A percentile compares a stretch with the other conserved stretches of the same genome.
phyloP scores from a whole-genome alignment of 2,888 invertebrate species.

The Patella pellucida region DNA sequence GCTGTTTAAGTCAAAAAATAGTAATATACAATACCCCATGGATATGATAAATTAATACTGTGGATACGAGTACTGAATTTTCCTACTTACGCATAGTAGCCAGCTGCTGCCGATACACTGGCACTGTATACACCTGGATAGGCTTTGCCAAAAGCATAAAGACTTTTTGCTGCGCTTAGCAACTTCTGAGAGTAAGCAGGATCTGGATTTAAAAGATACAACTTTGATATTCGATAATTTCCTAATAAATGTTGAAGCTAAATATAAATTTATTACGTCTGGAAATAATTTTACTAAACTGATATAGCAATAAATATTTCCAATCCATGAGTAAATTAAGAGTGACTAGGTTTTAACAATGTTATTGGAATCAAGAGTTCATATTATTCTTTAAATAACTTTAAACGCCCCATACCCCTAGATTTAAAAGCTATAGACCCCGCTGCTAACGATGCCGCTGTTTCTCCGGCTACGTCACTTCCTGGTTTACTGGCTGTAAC shows the following conservation, averaged over 20 bases:
- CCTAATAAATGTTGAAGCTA: too few species aligned
- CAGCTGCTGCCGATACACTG: constrained; percentile 18
- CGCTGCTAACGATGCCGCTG: constrained; percentile 75
- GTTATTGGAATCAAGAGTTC: too few species aligned
- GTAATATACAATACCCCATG: too few species aligned
- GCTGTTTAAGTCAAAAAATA: too few species aligned
- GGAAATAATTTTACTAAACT: too few species aligned
- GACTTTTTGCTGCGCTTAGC: constrained; percentile 27
- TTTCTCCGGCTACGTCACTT: constrained; percentile 76
- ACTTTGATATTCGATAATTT: too few species aligned
- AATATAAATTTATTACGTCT: too few species aligned
- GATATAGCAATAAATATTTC: too few species aligned
- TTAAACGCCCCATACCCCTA: constrained; percentile 21
- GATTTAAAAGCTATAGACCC: constrained; percentile 73
- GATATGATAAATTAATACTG: background rate
- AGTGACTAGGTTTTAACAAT: too few species aligned
- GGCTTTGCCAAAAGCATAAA: constrained; percentile 34
- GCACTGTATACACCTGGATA: constrained; percentile 28
- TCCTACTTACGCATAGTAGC: constrained; percentile 19
- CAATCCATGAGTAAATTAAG: too few species aligned
- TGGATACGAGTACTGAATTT: background rate
- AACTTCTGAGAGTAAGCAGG: constrained; percentile 27
- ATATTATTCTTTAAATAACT: too few species aligned
- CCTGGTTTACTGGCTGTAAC: constrained; percentile 75
- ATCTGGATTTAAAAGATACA: background rate